Percentiles rank a stretch among this genome's conserved stretches.
phyloP scores from a whole-genome alignment of 2,888 invertebrate genomes.

The Tortrix viridana region DNA sequence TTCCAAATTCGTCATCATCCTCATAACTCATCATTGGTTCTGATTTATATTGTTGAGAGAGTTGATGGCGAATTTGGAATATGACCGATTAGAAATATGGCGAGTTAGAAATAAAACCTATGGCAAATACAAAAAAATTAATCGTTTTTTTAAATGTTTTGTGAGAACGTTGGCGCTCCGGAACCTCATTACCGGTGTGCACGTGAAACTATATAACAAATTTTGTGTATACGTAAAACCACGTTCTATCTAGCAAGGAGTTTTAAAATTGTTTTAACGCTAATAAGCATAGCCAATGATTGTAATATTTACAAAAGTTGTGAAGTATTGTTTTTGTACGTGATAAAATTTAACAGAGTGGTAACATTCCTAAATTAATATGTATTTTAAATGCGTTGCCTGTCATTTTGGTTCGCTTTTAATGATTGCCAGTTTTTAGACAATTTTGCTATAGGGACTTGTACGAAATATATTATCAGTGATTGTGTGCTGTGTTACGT shows the following conservation, averaged over 20 bases:
- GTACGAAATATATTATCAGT: conserved; percentile 50
- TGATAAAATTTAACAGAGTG: conserved; percentile 24
- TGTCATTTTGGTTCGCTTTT: conserved; percentile 11
- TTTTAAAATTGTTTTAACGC: conserved; percentile 3
- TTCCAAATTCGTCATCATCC: too few species aligned
- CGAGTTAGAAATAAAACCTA: too few species aligned
- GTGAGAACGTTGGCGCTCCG: too few species aligned
- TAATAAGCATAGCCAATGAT: conserved; percentile 33
- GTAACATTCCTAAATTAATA: conserved; percentile 37
- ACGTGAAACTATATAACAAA: conserved; percentile 6
- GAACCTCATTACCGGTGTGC: not conserved
- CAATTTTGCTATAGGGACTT: conserved; percentile 39
- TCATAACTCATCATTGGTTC: too few species aligned
- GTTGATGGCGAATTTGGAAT: too few species aligned
- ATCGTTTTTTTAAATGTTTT: too few species aligned
- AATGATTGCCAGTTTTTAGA: conserved; percentile 22
- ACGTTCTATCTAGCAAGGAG: conserved; percentile 25
- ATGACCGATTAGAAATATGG: too few species aligned
- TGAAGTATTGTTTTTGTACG: conserved; percentile 40
- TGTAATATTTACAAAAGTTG: conserved; percentile 47
- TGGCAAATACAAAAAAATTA: too few species aligned
- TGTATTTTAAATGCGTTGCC: conserved; percentile 32
- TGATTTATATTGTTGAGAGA: too few species aligned
- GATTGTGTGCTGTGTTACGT: conserved; percentile 71
- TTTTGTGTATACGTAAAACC: conserved; percentile 22